Base-by-base conservation (phyloP, 2,797 vertebrate genomes). In the Mus minutoides region DNA sequence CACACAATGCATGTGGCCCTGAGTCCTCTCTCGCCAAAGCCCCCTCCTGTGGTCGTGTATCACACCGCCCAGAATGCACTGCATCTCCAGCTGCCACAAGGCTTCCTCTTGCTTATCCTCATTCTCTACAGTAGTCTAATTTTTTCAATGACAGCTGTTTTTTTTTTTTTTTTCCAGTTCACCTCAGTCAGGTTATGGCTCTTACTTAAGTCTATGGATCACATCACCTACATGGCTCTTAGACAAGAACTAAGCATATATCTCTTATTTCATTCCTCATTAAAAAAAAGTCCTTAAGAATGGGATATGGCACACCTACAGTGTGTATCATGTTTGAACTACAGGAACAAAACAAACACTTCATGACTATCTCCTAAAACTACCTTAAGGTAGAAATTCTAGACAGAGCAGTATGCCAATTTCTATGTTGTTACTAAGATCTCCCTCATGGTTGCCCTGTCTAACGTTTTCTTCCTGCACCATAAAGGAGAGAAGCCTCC, bases 1-100 rank as follows among this genome's bases (percentile, higher is more conserved):
- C 31, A 24, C 1, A 29, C 17, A 54, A 0, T 6, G 11, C 21
- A 31, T 58, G 7, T 10, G 3, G 67, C n/a, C 6, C 5, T 10
- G 71, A 90, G 43, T 19, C 58, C 34, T 58, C 46, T 19, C 17
- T n/a, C 83, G 37, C 9, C 67, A 71, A 40, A 56, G 16, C 24
- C 21, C 24, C 31, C 6, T 40, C 40, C 17, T 77, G 5, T 14
- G 40, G 7, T 12, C 40, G n/a, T 29, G 31, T 21, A n/a, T 56
- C 49, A 54, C n/a, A 34, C 4, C 60, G 11, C 14, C 22, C 40
- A 26, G 71, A 76, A 75, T 29, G 60, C n/a, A 24, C 11, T 7
- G 4, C 12, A 31, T 12, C 21, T 13, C 21, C 4, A 40, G 19
- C 10, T 56, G 6, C 10, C 43, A 49, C 1, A 31, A 1, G 5